Evolutionary conservation across 2,113 vertebrate species (phyloP).

Genomic region (Gopherus flavomarginatus): DNA sequence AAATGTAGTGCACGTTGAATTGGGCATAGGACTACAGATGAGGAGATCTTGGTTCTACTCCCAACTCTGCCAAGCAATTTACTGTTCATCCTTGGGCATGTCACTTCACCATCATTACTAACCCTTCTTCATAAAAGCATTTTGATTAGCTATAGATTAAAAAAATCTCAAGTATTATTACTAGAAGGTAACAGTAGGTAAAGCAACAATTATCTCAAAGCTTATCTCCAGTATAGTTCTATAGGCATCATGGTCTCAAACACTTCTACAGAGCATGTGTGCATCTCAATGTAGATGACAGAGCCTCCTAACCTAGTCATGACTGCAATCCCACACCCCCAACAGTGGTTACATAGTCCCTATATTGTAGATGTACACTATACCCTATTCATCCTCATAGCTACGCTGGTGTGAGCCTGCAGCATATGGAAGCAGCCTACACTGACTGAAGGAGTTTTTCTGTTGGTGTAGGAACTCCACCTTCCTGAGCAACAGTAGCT

Average conservation of each 20-base stretch:
- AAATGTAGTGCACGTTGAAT: accelerated
- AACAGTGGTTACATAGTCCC: not conserved
- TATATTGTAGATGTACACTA: no score
- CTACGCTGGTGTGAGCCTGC: no score
- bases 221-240: not conserved
- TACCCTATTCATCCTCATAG: no score
- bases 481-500: no score
- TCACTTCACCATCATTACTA: not conserved
- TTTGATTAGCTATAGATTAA: not conserved
- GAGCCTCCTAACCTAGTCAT: not conserved
- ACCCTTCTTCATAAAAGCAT: not conserved
- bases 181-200: conserved; percentile 51
- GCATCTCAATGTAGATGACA: not conserved
- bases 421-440: no score
- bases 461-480: no score
- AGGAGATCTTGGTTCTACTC: not conserved
- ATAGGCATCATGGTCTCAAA: not conserved
- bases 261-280: not conserved
- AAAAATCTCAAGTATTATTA: not conserved
- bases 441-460: no score
- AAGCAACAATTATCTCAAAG: conserved; percentile 69
- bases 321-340: not conserved
- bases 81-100: accelerated
- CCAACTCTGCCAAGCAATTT: not conserved
- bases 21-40: not conserved